Conservation (phyloP, 2,888 invertebrate species). For the Sphaerophoria rueppellii region DNA sequence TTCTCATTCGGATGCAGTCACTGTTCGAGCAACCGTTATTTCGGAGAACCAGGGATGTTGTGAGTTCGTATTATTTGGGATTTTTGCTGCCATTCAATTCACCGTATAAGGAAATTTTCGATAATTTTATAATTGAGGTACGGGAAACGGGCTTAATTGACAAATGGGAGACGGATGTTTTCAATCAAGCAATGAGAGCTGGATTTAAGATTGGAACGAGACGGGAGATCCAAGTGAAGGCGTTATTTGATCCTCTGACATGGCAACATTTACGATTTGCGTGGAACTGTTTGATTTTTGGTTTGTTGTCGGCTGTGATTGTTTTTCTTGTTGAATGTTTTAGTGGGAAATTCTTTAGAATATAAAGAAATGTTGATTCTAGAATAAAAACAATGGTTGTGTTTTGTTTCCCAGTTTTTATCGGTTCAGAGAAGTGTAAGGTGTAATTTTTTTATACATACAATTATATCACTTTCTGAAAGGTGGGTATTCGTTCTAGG, state of each 20-base stretch:
- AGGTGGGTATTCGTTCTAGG: too few species aligned
- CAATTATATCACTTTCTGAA: too few species aligned
- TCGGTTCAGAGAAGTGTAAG: too few species aligned
- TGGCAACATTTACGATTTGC: constrained; percentile 21
- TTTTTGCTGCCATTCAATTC: constrained; percentile 21
- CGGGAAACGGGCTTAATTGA: constrained; percentile 6
- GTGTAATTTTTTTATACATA: too few species aligned
- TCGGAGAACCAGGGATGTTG: background rate
- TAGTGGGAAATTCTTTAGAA: background rate
- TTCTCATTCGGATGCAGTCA: constrained; percentile 12
- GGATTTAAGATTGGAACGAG: constrained; percentile 1
- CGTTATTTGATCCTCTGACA: background rate
- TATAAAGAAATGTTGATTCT: background rate
- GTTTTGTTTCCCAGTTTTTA: too few species aligned
- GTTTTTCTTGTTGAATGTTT: constrained; percentile 19
- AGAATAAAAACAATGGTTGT: background rate
- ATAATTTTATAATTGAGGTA: constrained; percentile 6
- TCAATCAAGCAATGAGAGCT: background rate
- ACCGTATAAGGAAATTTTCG: constrained; percentile 21
- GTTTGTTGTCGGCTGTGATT: constrained; percentile 2
- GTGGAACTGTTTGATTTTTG: constrained; percentile 33
- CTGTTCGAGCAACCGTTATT: constrained; percentile 7
- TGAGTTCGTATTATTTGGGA: background rate
- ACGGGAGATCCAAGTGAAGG: too few species aligned
- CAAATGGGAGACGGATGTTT: constrained; percentile 20